These are phyloP conservation scores for Rhynchotus rufescens DNA, from an alignment of 2,797 vertebrate genomes.

Conservation along the genomic window DNA sequence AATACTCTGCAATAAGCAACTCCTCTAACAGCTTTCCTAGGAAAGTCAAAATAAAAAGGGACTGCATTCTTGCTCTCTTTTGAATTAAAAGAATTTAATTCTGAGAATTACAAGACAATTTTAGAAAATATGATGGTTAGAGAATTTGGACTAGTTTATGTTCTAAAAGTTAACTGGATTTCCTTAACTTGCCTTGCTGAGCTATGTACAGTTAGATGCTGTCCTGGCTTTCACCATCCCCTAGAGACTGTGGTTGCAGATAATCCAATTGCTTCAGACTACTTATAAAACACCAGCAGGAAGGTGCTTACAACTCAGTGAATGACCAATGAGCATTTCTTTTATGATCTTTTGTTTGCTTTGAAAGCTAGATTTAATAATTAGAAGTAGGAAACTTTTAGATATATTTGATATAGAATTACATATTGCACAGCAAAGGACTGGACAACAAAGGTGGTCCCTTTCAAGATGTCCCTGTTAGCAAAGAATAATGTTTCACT, in stretches of 20 bases:
- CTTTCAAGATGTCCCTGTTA: neutral
- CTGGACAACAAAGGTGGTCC: neutral
- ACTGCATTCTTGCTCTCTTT: neutral
- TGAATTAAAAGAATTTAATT: neutral
- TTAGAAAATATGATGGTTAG: neutral
- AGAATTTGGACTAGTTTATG: neutral
- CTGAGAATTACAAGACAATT: neutral
- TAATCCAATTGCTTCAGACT: neutral
- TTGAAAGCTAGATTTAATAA: neutral
- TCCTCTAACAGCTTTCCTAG: neutral
- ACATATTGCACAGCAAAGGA: neutral
- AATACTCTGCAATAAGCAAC: neutral
- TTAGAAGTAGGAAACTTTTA: neutral
- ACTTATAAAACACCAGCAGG: neutral
- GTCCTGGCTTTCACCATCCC: neutral
- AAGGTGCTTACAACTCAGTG: neutral
- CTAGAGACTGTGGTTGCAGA: neutral
- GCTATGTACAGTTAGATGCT: accelerated
- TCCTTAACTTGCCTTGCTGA: neutral
- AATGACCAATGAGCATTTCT: neutral
- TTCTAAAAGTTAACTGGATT: neutral
- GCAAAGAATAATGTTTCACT: neutral
- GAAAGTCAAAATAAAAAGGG: neutral
- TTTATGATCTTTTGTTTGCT: neutral
- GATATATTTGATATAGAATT: neutral